Base-by-base conservation (phyloP, 92 coral and sea anemone genomes). In the Epizoanthus stellaris region DNA sequence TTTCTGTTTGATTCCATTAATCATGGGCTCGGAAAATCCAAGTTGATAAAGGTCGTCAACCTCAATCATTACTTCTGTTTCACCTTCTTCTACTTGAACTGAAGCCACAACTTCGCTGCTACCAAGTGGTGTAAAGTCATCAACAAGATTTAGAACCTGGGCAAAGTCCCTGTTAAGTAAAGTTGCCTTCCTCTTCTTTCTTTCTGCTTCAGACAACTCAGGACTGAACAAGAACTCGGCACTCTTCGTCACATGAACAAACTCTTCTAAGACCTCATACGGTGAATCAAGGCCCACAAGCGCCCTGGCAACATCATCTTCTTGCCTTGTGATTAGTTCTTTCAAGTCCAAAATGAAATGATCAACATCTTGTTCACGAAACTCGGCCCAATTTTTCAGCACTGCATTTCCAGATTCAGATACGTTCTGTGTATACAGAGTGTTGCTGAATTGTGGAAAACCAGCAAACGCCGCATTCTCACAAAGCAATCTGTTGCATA, bases 381-480 rank as follows among this genome's bases (percentile, higher is more conserved):
- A 77, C 70, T 56, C 72, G 62, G 71, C 65, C 70, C 83, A 77
- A 70, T 23, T 23, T 23, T 23, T 0, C 25, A 23, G 25, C 25
- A 23, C 25, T 23, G 70, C 83, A 70, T 77, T 77, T 39, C 83
- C 72, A 58, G 71, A 77, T 67, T 77, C 83, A 52, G 56, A 77
- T 16, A 77, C 70, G 19, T 77, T 77, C 82, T 77, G 83, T 61
- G 70, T 34, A 57, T 77, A 77, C 23, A 61, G 70, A 52, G 20
- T 70, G 40, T 77, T 77, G 45, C 83, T 23, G 52, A 77, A 60
- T 67, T 77, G 71, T 11, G 58, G 83, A 77, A 77, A 77, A 70
- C 83, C 83, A 60, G 87, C 87, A 72, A 83, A 53, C 52, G 13
- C 68, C 47, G 87, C 87, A 59, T 54, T 72, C 49, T 54, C 80